A percentile compares a stretch with the other conserved stretches of the same genome.
Evolutionary conservation across 2,888 invertebrate genomes (phyloP).

Genomic region (Chironomus riparius): DNA sequence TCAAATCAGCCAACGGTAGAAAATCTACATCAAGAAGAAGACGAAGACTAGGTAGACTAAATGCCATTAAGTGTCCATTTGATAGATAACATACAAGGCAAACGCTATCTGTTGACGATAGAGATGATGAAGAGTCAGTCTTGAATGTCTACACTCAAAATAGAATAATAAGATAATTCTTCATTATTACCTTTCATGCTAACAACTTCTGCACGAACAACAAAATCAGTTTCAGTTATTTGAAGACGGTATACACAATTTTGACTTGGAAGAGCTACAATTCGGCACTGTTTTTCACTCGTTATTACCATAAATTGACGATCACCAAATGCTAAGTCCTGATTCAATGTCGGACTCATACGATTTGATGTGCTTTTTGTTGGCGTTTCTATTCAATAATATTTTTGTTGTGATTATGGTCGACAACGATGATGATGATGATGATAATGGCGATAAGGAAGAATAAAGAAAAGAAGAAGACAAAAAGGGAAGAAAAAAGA

Average conservation of each 20-base stretch:
- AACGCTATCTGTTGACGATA: constrained; percentile 68
- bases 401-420: too few species aligned
- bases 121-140: background rate
- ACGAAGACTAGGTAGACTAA: constrained; percentile 92
- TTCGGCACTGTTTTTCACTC: constrained; percentile 90
- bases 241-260: constrained; percentile 89
- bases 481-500: background rate
- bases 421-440: too few species aligned
- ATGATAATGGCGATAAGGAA: background rate
- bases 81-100: constrained; percentile 91
- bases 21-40: constrained; percentile 89
- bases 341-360: constrained; percentile 65
- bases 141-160: background rate
- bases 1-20: constrained; percentile 86
- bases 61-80: constrained; percentile 85
- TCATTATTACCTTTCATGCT: constrained; percentile 67
- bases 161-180: background rate
- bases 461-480: background rate
- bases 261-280: constrained; percentile 90
- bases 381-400: constrained; percentile 46
- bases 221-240: constrained; percentile 85
- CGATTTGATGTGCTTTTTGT: constrained; percentile 58
- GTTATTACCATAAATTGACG: constrained; percentile 88
- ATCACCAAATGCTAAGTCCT: constrained; percentile 51
- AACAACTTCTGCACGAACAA: constrained; percentile 88